Evolutionary conservation across 2,888 invertebrate genomes (phyloP).

Genomic region (Xylota segnis): DNA sequence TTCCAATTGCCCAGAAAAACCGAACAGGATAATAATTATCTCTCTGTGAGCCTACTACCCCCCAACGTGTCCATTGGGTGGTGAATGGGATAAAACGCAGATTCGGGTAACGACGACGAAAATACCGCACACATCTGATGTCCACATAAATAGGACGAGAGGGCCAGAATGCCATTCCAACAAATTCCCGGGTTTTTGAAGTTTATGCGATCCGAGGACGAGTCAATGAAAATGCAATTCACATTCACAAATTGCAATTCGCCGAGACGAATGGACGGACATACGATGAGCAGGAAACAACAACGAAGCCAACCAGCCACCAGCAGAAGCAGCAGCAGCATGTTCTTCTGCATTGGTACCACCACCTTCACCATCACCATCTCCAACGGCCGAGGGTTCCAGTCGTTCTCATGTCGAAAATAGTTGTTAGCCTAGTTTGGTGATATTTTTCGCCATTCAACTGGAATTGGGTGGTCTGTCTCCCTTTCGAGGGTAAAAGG

Average conservation of each 20-base stretch:
- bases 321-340: neutral
- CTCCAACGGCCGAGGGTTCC: constrained; percentile 36
- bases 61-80: neutral
- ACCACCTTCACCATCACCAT: constrained; percentile 13
- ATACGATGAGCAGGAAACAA: constrained; percentile 50
- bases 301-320: constrained; percentile 29
- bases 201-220: constrained; percentile 75
- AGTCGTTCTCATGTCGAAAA: constrained; percentile 66
- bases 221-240: constrained; percentile 77
- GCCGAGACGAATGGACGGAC: constrained; percentile 64
- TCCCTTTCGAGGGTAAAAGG: neutral
- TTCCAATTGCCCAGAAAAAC: constrained; percentile 75
- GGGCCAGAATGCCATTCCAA: constrained; percentile 59
- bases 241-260: constrained; percentile 76
- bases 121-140: constrained; percentile 71
- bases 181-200: constrained; percentile 67
- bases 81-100: constrained; percentile 49
- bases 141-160: constrained; percentile 65
- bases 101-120: constrained; percentile 24
- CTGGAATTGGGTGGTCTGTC: neutral
- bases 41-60: constrained; percentile 42
- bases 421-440: constrained; percentile 75
- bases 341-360: constrained; percentile 16
- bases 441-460: constrained; percentile 55
- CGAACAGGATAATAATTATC: constrained; percentile 76